Evolutionary conservation across 2,888 invertebrate genomes (phyloP).

Genomic region (Ephialtes manifestator): DNA sequence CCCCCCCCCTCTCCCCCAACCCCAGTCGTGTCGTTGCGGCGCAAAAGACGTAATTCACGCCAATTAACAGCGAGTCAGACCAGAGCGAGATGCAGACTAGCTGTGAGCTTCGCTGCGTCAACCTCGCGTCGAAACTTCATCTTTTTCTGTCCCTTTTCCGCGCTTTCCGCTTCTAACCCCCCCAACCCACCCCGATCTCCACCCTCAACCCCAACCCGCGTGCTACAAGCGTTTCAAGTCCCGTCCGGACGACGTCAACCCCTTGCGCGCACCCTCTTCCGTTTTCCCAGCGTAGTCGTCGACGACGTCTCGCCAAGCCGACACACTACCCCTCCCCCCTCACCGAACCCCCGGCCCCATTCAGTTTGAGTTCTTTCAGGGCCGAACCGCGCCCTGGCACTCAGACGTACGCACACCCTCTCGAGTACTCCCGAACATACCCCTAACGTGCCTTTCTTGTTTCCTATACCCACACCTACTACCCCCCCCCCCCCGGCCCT

Average conservation of each 20-base stretch:
- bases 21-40: slow-evolving; percentile 71
- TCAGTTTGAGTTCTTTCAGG: slow-evolving; percentile 74
- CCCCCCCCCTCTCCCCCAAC: slow-evolving; percentile 28
- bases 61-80: slow-evolving; percentile 77
- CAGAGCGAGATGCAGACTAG: slow-evolving; percentile 54
- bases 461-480: neutral
- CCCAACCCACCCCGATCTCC: neutral
- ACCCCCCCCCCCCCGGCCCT: slow-evolving; percentile 4
- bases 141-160: slow-evolving; percentile 37
- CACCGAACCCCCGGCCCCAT: neutral
- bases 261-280: slow-evolving; percentile 38
- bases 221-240: slow-evolving; percentile 30
- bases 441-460: slow-evolving; percentile 32
- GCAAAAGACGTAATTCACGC: slow-evolving; percentile 79
- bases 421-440: slow-evolving; percentile 42
- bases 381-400: slow-evolving; percentile 67
- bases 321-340: slow-evolving; percentile 13
- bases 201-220: neutral
- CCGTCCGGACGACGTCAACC: slow-evolving; percentile 32
- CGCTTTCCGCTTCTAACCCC: slow-evolving; percentile 63
- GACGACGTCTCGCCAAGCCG: slow-evolving; percentile 44
- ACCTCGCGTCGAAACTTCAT: slow-evolving; percentile 62
- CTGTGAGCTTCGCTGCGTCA: slow-evolving; percentile 75
- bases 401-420: slow-evolving; percentile 73
- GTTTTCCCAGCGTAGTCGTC: slow-evolving; percentile 34